Base-by-base conservation (phyloP, 2,888 invertebrate species). In the Brenthis ino region DNA sequence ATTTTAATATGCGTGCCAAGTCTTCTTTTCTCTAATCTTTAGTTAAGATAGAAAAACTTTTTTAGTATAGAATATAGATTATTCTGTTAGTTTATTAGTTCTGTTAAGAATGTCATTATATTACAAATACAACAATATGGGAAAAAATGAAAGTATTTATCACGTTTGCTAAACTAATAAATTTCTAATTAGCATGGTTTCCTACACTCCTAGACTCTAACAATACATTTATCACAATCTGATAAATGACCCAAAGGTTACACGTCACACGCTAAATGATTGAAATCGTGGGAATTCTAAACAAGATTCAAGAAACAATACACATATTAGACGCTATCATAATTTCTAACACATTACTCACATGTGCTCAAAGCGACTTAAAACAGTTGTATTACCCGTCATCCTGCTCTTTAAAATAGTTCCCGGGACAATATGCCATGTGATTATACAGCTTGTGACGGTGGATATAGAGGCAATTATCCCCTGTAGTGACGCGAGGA, bases 381-480 rank as follows among this genome's bases (percentile, higher is more conserved):
- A 70, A 71, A 73, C 73, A 61, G 68, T 69, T 60, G 71, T 60
- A 72, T 72, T 73, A 74, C 70, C 65, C 70, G 69, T 74, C 77
- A 76, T 79, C 79, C 79, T 79, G 77, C 73, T 74, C 74, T 76
- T 74, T 74, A 74, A 74, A 77, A 76, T 69, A 73, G 76, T 75
- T 77, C 77, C 77, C 77, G 84, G 78, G 83, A 74, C 70, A 76
- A 73, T 69, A 68, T 75, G 75, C 74, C 82, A 82, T 70, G 74
- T 79, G 77, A 86, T 85, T 85, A 82, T 78, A 77, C 79, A 79
- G 80, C 86, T 84, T 92, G 83, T 83, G 69, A 72, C 72, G 74
- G 77, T 79, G 80, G 79, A 77, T 77, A 86, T 88, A 91, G 78
- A 84, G 82, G 81, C 82, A 86, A 84, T 85, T 86, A 87, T 89